phyloP scores from a whole-genome alignment of 2,888 invertebrate species.

The Agonopterix subpropinquella region DNA sequence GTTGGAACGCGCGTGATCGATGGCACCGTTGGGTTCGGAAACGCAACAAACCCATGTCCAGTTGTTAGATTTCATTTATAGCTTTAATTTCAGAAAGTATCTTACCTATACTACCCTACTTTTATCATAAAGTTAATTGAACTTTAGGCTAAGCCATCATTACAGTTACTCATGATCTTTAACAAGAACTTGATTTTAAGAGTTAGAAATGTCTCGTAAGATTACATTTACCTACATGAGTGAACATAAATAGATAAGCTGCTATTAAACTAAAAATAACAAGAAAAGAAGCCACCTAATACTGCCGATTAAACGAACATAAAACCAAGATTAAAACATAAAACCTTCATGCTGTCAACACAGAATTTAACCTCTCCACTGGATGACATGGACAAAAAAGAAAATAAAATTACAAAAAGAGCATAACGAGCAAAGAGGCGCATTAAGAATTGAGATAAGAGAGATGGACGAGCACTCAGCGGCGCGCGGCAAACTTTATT shows the following conservation, averaged over 20 bases:
- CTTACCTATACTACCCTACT: conserved; percentile 15
- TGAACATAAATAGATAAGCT: conserved; percentile 33
- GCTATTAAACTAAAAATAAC: conserved; percentile 21
- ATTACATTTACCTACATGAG: conserved; percentile 30
- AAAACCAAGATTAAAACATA: conserved; percentile 71
- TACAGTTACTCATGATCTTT: neutral
- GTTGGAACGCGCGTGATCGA: conserved; percentile 58
- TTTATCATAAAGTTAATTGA: conserved; percentile 6
- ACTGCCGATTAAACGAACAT: conserved; percentile 55
- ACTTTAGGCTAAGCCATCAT: neutral
- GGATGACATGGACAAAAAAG: conserved; percentile 59
- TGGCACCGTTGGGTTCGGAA: conserved; percentile 43
- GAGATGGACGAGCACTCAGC: conserved; percentile 74
- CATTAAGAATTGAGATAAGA: conserved; percentile 75
- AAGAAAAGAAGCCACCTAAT: conserved; percentile 32
- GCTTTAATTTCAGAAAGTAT: conserved; percentile 22
- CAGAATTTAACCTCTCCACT: conserved; percentile 63
- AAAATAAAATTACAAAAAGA: conserved; percentile 52
- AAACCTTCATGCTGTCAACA: conserved; percentile 71
- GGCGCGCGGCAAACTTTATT: conserved; percentile 65
- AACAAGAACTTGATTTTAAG: conserved; percentile 2
- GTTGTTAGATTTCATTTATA: conserved; percentile 55
- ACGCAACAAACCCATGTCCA: conserved; percentile 49
- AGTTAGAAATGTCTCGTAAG: conserved; percentile 23
- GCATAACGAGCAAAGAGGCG: conserved; percentile 69